These are phyloP conservation scores for Dendrocopos noguchii DNA, from an alignment of 2,113 vertebrate species.

Conservation along the genomic window DNA sequence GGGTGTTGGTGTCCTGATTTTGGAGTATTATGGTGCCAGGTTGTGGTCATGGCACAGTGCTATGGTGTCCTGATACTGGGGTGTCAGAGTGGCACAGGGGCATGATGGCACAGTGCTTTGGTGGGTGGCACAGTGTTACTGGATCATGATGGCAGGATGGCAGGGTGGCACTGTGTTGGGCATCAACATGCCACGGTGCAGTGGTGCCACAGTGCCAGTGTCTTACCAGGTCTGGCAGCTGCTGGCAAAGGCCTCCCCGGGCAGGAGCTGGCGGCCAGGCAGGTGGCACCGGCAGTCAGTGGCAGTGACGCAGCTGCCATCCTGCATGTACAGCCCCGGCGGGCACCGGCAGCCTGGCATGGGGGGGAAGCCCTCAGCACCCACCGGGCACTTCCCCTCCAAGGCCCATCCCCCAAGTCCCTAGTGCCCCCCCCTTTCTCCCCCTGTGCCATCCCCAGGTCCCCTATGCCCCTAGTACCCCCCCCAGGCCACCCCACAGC, in stretches of 20 bases:
- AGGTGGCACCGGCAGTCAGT: slow-evolving; percentile 82
- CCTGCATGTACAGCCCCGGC: slow-evolving; percentile 77
- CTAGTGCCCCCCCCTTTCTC: neutral
- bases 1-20: too few species aligned
- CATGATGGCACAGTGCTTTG: too few species aligned
- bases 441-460: neutral
- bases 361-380: neutral
- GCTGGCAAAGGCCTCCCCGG: slow-evolving; percentile 64
- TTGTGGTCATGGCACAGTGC: too few species aligned
- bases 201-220: neutral
- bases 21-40: too few species aligned
- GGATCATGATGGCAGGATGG: too few species aligned
- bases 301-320: slow-evolving; percentile 77
- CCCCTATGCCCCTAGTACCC: too few species aligned
- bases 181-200: too few species aligned
- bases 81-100: too few species aligned
- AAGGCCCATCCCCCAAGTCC: neutral
- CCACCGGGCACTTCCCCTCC: neutral
- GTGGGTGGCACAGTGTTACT: too few species aligned
- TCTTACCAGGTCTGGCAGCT: slow-evolving; percentile 84
- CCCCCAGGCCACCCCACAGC: too few species aligned
- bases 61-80: too few species aligned
- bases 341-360: slow-evolving; percentile 85
- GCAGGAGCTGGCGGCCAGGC: slow-evolving; percentile 59
- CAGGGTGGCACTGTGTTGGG: too few species aligned